A percentile compares a stretch with the other conserved stretches of the same genome.
Conservation (phyloP, 1,140 invertebrate genomes). For the Solenopsis invicta region DNA sequence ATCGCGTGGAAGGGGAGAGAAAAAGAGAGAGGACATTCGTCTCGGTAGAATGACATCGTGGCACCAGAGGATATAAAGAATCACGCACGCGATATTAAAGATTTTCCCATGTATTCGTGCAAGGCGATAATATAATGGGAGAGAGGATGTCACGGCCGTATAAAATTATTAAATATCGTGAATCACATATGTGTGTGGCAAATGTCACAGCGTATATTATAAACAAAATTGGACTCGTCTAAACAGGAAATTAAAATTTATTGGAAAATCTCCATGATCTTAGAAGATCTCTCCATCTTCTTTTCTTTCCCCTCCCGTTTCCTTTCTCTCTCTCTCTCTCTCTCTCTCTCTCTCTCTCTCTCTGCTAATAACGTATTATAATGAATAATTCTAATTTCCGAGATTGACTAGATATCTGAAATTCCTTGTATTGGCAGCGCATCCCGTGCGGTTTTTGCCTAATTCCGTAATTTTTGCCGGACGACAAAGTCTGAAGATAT, state of each 20-base stretch:
- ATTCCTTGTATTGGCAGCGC: background rate
- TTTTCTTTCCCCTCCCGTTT: background rate
- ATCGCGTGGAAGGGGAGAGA: background rate
- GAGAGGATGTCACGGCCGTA: slow-evolving; percentile 61
- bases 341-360: background rate
- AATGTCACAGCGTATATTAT: slow-evolving; percentile 35
- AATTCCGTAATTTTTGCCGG: background rate
- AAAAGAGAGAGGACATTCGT: slow-evolving; percentile 44
- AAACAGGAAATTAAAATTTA: slow-evolving; percentile 11
- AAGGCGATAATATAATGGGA: slow-evolving; percentile 55
- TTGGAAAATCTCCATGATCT: background rate
- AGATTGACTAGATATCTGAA: background rate
- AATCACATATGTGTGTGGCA: slow-evolving; percentile 28
- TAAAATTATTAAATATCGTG: slow-evolving; percentile 63
- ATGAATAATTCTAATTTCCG: slow-evolving; percentile 1
- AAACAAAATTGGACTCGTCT: slow-evolving; percentile 15
- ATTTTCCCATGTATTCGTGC: slow-evolving; percentile 62
- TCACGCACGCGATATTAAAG: slow-evolving; percentile 61
- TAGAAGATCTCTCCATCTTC: background rate
- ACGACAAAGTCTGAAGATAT: background rate
- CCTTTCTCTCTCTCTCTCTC: background rate
- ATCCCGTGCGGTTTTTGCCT: background rate
- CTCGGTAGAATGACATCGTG: slow-evolving; percentile 52
- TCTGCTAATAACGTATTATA: background rate
- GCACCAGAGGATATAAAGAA: slow-evolving; percentile 52